Conservation (phyloP, 2,113 vertebrate genomes). For the Anhinga anhinga region DNA sequence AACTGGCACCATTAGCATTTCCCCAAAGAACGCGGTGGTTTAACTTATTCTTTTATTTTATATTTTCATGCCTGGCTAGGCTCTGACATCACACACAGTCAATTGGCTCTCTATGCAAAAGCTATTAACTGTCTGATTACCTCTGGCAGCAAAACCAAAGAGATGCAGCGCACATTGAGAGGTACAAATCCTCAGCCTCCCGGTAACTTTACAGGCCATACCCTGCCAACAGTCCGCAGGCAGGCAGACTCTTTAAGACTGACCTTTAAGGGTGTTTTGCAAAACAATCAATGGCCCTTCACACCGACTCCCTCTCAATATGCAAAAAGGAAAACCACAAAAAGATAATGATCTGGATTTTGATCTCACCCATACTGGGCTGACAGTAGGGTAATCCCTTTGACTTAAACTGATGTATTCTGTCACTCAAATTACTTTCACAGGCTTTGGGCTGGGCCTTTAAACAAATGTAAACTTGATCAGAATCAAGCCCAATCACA, state of each 20-base stretch:
- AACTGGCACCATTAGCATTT: neutral
- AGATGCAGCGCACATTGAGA: neutral
- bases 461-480: slow-evolving; percentile 54
- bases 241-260: neutral
- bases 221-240: neutral
- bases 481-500: slow-evolving; percentile 40
- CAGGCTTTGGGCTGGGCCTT: slow-evolving; percentile 34
- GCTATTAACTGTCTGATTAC: neutral
- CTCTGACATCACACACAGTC: neutral
- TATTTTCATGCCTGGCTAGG: neutral
- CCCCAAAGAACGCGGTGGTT: neutral
- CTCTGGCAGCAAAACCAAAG: neutral
- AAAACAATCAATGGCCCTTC: slow-evolving; percentile 34
- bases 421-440: neutral
- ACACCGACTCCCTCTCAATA: neutral
- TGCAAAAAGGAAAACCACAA: slow-evolving; percentile 43
- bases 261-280: neutral
- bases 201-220: slow-evolving; percentile 21
- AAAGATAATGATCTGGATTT: slow-evolving; percentile 37
- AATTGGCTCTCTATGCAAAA: neutral
- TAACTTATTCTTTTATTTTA: neutral
- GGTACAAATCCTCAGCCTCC: neutral
- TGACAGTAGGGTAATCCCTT: slow-evolving; percentile 18
- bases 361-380: neutral
- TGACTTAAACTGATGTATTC: slow-evolving; percentile 26